These are phyloP conservation scores for Endomychus coccineus DNA, from an alignment of 2,888 invertebrate genomes.

Conservation along the genomic window DNA sequence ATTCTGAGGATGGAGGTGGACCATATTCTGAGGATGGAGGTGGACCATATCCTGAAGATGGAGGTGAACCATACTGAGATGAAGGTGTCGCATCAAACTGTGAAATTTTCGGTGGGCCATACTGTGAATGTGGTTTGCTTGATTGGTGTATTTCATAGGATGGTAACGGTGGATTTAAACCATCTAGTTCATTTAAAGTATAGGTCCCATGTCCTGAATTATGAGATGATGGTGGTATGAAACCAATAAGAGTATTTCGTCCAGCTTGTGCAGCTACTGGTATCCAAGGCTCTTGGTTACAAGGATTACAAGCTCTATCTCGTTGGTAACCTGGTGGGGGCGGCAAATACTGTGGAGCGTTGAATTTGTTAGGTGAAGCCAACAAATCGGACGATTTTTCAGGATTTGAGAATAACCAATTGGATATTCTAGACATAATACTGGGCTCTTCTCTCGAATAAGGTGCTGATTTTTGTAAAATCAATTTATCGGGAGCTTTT, in stretches of 20 bases:
- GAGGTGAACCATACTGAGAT: slow-evolving; percentile 17
- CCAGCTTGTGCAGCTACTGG: slow-evolving; percentile 53
- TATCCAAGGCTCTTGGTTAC: slow-evolving; percentile 76
- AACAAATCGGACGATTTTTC: slow-evolving; percentile 33
- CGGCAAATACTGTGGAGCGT: slow-evolving; percentile 28
- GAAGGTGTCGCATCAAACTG: slow-evolving; percentile 9
- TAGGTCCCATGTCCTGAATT: slow-evolving; percentile 19
- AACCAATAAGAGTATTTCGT: slow-evolving; percentile 32
- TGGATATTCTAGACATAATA: slow-evolving; percentile 53
- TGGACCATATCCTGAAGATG: not conserved
- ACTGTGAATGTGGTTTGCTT: slow-evolving; percentile 23
- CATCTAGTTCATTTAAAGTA: slow-evolving; percentile 11
- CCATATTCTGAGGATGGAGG: slow-evolving; percentile 3
- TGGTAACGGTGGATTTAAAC: slow-evolving; percentile 20
- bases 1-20: slow-evolving; percentile 18
- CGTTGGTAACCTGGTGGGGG: slow-evolving; percentile 21
- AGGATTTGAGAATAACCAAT: slow-evolving; percentile 51
- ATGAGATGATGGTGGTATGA: slow-evolving; percentile 25
- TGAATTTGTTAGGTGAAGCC: slow-evolving; percentile 8
- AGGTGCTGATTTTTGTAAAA: slow-evolving; percentile 33
- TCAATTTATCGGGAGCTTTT: slow-evolving; percentile 41
- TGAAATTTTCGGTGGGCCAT: slow-evolving; percentile 22
- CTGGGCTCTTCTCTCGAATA: slow-evolving; percentile 40
- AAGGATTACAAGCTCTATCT: slow-evolving; percentile 55
- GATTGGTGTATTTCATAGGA: slow-evolving; percentile 28